Percentiles rank a stretch among this genome's conserved stretches.
Evolutionary conservation across 2,113 vertebrate genomes (phyloP).

Genomic region (Bufo gargarizans): DNA sequence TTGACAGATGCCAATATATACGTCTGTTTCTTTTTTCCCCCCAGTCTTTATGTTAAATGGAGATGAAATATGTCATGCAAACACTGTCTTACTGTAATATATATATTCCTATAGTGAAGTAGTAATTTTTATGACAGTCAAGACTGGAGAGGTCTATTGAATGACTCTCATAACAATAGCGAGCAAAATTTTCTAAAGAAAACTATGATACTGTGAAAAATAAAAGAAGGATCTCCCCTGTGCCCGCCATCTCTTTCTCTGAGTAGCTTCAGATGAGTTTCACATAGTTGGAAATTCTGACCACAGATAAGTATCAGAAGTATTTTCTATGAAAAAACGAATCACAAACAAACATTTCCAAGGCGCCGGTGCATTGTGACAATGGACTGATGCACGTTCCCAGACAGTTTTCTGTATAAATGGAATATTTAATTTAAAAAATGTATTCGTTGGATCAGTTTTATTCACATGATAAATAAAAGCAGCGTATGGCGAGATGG

Average conservation of each 20-base stretch:
- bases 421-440: conserved; percentile 25
- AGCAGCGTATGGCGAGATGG: conserved; percentile 25
- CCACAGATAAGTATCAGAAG: not conserved
- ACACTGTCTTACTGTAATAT: too few relatives aligned
- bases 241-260: not conserved
- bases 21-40: too few relatives aligned
- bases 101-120: not conserved
- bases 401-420: conserved; percentile 13
- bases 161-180: not conserved
- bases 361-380: not conserved
- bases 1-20: too few relatives aligned
- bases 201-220: not conserved
- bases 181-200: not conserved
- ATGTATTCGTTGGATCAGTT: conserved; percentile 32
- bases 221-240: not conserved
- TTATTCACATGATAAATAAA: conserved; percentile 43
- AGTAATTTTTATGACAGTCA: not conserved
- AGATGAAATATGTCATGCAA: too few relatives aligned
- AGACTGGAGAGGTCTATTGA: not conserved
- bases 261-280: not conserved
- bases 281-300: not conserved
- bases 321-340: not conserved
- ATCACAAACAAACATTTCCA: conserved; percentile 18
- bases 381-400: conserved; percentile 25
- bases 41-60: too few relatives aligned